Conservation (phyloP, 2,113 vertebrate species). For the Misgurnus mizolepis region DNA sequence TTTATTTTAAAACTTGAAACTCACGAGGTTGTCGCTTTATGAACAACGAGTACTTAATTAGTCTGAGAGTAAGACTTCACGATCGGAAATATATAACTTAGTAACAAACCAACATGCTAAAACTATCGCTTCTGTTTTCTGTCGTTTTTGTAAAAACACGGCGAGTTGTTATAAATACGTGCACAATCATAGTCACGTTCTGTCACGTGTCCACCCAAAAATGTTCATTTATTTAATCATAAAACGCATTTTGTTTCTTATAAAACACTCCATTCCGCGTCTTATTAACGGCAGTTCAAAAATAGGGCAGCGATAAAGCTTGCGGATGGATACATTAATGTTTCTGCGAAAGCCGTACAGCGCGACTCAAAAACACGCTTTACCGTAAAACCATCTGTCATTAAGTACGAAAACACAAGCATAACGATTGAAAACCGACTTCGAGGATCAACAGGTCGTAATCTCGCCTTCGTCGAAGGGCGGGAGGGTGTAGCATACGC, state of each 20-base stretch:
- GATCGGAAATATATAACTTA: too few relatives aligned
- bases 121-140: not conserved
- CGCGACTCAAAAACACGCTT: not conserved
- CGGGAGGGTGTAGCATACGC: not conserved
- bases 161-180: not conserved
- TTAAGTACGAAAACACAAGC: too few relatives aligned
- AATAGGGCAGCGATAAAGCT: slow-evolving; percentile 46
- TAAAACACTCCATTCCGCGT: slow-evolving; percentile 67
- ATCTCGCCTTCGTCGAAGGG: not conserved
- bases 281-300: slow-evolving; percentile 64
- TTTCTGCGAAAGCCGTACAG: slow-evolving; percentile 37
- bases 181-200: not conserved
- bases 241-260: not conserved
- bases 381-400: not conserved
- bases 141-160: too few relatives aligned
- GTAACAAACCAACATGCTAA: not conserved
- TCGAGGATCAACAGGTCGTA: not conserved
- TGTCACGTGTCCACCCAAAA: not conserved
- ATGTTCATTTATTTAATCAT: not conserved
- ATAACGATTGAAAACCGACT: too few relatives aligned
- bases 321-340: slow-evolving; percentile 66
- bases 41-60: not conserved
- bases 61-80: too few relatives aligned
- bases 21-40: not conserved
- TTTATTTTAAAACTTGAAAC: not conserved